Evolutionary conservation across 92 coral and sea anemone genomes (phyloP).

Genomic region (Muricea muricata): DNA sequence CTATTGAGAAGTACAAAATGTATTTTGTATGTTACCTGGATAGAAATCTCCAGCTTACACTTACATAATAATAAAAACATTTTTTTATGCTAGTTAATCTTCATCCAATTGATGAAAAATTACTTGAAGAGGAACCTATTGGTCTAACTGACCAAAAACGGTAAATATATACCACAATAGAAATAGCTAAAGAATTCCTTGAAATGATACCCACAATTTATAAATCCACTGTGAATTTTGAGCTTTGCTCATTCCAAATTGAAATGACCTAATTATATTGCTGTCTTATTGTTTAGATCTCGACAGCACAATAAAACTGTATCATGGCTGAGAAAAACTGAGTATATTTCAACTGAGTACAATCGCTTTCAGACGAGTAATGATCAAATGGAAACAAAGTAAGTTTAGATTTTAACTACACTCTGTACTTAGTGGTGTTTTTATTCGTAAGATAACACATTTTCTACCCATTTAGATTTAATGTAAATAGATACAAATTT

Average conservation of each 20-base stretch:
- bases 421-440: too few species aligned
- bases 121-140: constrained; percentile 91
- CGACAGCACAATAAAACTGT: constrained; percentile 98
- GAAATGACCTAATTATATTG: background rate
- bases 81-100: constrained; percentile 69
- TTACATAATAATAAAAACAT: too few species aligned
- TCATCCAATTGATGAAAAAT: constrained; percentile 92
- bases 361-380: constrained; percentile 96
- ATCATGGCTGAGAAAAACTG: constrained; percentile 97
- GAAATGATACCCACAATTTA: background rate
- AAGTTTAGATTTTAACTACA: background rate
- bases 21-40: too few species aligned
- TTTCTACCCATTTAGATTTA: too few species aligned
- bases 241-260: too few species aligned
- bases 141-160: constrained; percentile 93
- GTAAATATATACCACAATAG: constrained; percentile 51
- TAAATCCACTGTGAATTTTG: too few species aligned
- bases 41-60: too few species aligned
- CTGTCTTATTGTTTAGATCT: constrained; percentile 60
- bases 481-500: too few species aligned
- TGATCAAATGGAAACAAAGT: constrained; percentile 97
- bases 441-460: background rate
- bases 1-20: too few species aligned
- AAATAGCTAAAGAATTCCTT: too few species aligned
- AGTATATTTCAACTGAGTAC: constrained; percentile 95